These are phyloP conservation scores for Cheirogaleus medius DNA, from an alignment of 2,113 vertebrate species.

Conservation along the genomic window DNA sequence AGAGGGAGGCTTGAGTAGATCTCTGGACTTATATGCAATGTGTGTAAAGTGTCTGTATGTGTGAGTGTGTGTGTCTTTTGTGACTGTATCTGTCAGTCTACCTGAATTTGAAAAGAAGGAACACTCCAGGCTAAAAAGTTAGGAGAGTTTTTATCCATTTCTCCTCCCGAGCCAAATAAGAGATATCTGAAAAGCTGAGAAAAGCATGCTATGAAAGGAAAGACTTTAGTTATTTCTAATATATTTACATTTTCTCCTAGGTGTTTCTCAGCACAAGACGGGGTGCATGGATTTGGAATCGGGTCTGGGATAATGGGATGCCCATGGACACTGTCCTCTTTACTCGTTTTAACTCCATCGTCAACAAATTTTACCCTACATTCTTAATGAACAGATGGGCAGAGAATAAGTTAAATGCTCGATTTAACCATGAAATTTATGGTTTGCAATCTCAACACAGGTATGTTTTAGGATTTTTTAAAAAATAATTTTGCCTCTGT, in stretches of 20 bases:
- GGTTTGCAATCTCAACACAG: slow-evolving; percentile 84
- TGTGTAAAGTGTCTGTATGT: not conserved
- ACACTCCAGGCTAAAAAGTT: not conserved
- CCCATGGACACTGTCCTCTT: slow-evolving; percentile 83
- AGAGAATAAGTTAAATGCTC: slow-evolving; percentile 81
- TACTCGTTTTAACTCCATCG: slow-evolving; percentile 75
- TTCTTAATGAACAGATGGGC: slow-evolving; percentile 77
- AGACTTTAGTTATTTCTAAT: not conserved
- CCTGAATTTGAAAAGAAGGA: not conserved
- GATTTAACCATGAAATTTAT: slow-evolving; percentile 85
- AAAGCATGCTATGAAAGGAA: not conserved
- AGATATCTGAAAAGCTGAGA: not conserved
- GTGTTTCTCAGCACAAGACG: slow-evolving; percentile 86
- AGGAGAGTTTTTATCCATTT: not conserved
- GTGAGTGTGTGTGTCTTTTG: not conserved
- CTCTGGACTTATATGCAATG: not conserved
- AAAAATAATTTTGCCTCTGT: not conserved
- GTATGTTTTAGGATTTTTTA: slow-evolving; percentile 62
- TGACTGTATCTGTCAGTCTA: not conserved
- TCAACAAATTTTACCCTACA: slow-evolving; percentile 69
- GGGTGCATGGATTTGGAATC: slow-evolving; percentile 83
- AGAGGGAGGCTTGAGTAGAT: not conserved
- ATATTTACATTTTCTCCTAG: slow-evolving; percentile 54
- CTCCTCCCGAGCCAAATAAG: not conserved
- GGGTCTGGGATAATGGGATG: slow-evolving; percentile 83